Evolutionary conservation across 2,888 invertebrate species (phyloP), one percentile per base, ranked within the genome.

Genomic region (Eupithecia inturbata): DNA sequence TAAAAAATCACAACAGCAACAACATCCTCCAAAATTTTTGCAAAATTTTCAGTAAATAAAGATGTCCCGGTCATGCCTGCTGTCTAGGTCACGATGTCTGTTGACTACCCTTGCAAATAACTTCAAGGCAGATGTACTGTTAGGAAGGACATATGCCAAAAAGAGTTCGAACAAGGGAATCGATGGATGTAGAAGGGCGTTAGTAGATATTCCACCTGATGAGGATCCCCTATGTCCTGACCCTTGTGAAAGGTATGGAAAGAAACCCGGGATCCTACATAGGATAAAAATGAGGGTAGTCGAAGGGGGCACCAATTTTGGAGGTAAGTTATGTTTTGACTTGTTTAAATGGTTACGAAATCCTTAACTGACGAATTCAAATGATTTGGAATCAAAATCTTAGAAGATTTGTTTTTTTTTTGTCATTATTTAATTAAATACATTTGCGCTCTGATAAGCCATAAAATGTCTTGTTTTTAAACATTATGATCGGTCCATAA

Each of bases 231-330:
- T 83, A 1, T 92, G 92, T 74, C 87, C 89, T 3, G 62, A 83
- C 60, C 83, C 88, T 6, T 91, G 90, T 78, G 84, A 87, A 26
- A 86, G 86, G 70, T 81, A 82, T 60, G 82, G 79, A 31, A 88
- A 89, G 77, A 90, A 89, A 71, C 74, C 81, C 63, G 89, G 92
- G 0, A 89, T 94, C 62, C 79, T 94, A 12, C 92, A 92, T 75
- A 90, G 80, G 78, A 92, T 94, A 33, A 93, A 92, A 81, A 74
- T 94, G 70, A 90, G 80, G 80, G 81, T 94, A 12, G 82, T 91
- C 31, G 92, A 94, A 79, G 94, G 94, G 28, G 93, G 94, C 71
- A 89, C 92, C 1, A 94, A 94, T 78, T 94, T 94, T 84, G 93
- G 93, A 79, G 92, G 94, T 93, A 82, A 90, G 92, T 84, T 1